Percentiles rank a stretch among this genome's conserved stretches.
These are phyloP conservation scores for Euphydryas editha DNA, from an alignment of 2,888 invertebrate species.

Conservation along the genomic window DNA sequence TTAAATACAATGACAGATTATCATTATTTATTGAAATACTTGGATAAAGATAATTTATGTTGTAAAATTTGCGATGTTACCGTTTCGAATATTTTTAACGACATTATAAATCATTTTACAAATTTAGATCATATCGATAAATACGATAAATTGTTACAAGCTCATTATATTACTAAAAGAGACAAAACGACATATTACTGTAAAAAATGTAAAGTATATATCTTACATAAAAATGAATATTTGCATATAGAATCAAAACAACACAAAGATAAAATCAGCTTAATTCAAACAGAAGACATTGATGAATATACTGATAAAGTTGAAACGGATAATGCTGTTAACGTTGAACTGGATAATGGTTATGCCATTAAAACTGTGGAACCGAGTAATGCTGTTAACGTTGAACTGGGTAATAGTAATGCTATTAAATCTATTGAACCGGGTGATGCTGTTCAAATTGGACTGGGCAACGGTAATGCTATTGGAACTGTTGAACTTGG, in stretches of 20 bases:
- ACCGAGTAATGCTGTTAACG: too few relatives aligned
- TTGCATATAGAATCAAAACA: constrained; percentile 1
- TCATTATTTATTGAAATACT: not conserved
- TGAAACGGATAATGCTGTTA: too few relatives aligned
- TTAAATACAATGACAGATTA: not conserved
- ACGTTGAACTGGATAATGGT: too few relatives aligned
- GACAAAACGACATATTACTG: not conserved
- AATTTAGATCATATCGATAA: not conserved
- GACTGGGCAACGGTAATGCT: too few relatives aligned
- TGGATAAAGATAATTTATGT: not conserved
- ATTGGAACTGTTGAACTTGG: too few relatives aligned
- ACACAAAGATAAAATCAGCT: constrained; percentile 11
- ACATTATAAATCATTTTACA: not conserved
- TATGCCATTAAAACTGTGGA: too few relatives aligned
- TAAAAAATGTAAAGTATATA: not conserved
- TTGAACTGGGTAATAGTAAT: too few relatives aligned
- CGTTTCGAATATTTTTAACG: not conserved
- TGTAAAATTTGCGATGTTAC: not conserved
- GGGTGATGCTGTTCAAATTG: too few relatives aligned
- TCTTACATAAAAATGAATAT: constrained; percentile 1
- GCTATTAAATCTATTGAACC: too few relatives aligned
- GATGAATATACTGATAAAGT: not conserved
- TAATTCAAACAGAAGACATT: too few relatives aligned
- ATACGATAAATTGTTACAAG: not conserved
- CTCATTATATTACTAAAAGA: not conserved